phyloP scores from a whole-genome alignment of 2,888 invertebrate genomes.

The Mesochorus sp. region DNA sequence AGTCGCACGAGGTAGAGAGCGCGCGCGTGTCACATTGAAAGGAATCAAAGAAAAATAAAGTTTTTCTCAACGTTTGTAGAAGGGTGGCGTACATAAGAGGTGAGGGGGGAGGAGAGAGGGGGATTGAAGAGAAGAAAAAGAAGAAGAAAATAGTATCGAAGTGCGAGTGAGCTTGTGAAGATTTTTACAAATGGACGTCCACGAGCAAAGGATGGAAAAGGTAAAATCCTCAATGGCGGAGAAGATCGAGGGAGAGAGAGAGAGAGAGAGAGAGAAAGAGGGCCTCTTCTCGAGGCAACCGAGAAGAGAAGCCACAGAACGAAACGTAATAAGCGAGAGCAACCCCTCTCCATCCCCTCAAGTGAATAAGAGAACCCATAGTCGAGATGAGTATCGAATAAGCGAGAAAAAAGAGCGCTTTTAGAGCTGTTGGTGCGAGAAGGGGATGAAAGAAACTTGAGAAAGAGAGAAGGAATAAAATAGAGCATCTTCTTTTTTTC shows the following conservation, averaged over 20 bases:
- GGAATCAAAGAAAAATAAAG: constrained; percentile 59
- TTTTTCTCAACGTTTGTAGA: constrained; percentile 25
- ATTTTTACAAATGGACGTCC: constrained; percentile 58
- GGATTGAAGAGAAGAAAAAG: background rate
- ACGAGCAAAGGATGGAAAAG: constrained; percentile 28
- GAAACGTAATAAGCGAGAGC: constrained; percentile 58
- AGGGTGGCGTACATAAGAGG: background rate
- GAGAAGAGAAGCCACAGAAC: constrained; percentile 52
- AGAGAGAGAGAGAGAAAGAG: background rate
- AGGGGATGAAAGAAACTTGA: constrained; percentile 21
- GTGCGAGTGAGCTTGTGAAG: constrained; percentile 35
- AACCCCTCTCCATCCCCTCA: constrained; percentile 19
- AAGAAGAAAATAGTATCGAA: background rate
- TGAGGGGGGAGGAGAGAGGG: background rate
- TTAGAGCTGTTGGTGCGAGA: constrained; percentile 34
- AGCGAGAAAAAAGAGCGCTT: constrained; percentile 23
- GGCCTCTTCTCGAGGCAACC: constrained; percentile 24
- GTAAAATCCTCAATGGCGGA: background rate
- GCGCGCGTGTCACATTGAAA: no score
- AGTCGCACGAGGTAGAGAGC: background rate
- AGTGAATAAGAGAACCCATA: constrained; percentile 59
- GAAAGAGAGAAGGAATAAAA: constrained; percentile 12
- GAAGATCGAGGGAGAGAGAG: background rate
- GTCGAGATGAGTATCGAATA: constrained; percentile 59
- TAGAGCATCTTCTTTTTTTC: constrained; percentile 25